Evolutionary conservation across 2,113 vertebrate genomes (phyloP), one percentile per base, ranked within the genome.

Genomic region (cat (Felis catus)): DNA sequence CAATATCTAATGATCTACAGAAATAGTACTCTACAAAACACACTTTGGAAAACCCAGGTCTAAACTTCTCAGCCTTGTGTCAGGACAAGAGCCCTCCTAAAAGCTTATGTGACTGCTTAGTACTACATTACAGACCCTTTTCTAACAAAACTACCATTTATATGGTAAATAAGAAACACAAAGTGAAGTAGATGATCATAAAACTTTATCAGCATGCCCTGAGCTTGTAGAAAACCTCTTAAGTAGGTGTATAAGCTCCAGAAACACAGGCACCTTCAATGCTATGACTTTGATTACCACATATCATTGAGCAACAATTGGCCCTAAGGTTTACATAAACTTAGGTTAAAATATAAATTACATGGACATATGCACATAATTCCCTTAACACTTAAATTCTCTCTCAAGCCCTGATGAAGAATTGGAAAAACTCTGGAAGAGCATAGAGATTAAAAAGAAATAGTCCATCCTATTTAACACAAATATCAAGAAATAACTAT

Each of bases 271-370:
- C 33, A 94, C 65, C 78, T 41, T 68, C 39, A 53, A 29, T 48
- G 36, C 3, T 55, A 39, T 36, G 53, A 70, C 45, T 33, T 93
- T 88, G 63, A 83, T 85, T 74, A 79, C 33, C 78, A 23, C 39
- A 83, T 15, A 36, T 6, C n/a, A 93, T 1, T 65, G 36, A 92
- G n/a, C 31, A 95, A 76, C 4, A 82, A 27, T 0, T 93, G 71
- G 65, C 78, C 7, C 41, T 76, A 36, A 5, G 5, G 19, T 7
- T 82, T 63, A 78, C 39, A 73, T n/a, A 92, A 73, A 8, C 33
- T 94, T 79, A 21, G 9, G 63, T 66, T 87, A 93, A 91, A 92
- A 90, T 84, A 81, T 25, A 86, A 86, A 92, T 66, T 86, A 78
- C 61, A 91, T 41, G 31, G 71, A 71, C 19, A 97, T 55, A 82